phyloP scores from a whole-genome alignment of 1,140 invertebrate species.

The Thaumatotibia leucotreta region DNA sequence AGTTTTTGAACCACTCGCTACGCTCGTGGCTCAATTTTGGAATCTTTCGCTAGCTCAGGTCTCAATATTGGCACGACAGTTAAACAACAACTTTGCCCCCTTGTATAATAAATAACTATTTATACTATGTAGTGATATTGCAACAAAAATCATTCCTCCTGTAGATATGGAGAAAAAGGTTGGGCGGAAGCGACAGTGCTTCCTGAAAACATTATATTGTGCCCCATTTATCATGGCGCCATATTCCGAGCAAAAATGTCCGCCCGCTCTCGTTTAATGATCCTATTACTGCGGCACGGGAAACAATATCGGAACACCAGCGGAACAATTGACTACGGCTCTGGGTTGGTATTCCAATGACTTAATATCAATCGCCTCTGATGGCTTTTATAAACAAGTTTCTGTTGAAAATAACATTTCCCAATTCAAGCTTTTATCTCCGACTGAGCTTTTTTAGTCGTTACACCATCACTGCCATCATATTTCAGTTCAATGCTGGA shows the following conservation, averaged over 20 bases:
- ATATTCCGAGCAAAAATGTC: constrained; percentile 18
- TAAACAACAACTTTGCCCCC: too few relatives aligned
- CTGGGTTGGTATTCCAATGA: not conserved
- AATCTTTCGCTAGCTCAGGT: too few relatives aligned
- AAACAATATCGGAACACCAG: constrained; percentile 17
- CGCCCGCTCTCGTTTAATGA: constrained; percentile 17
- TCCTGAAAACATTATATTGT: constrained; percentile 17
- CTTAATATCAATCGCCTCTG: not conserved
- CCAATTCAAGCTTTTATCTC: too few relatives aligned
- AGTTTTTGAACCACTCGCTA: too few relatives aligned
- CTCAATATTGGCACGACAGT: too few relatives aligned
- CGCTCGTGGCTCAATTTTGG: too few relatives aligned
- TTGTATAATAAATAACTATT: too few relatives aligned
- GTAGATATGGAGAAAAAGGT: constrained; percentile 10
- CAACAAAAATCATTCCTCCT: not conserved
- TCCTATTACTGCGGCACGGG: constrained; percentile 14
- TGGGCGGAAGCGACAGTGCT: not conserved
- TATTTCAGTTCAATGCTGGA: too few relatives aligned
- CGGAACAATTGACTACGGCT: not conserved
- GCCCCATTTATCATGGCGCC: constrained; percentile 17
- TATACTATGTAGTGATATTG: not conserved
- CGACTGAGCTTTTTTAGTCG: too few relatives aligned
- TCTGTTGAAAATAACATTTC: too few relatives aligned
- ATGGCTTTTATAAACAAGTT: too few relatives aligned
- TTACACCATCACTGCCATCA: too few relatives aligned